Evolutionary conservation across 1,140 invertebrate species (phyloP), one percentile per base, ranked within the genome.

Genomic region (Ephestia elutella): DNA sequence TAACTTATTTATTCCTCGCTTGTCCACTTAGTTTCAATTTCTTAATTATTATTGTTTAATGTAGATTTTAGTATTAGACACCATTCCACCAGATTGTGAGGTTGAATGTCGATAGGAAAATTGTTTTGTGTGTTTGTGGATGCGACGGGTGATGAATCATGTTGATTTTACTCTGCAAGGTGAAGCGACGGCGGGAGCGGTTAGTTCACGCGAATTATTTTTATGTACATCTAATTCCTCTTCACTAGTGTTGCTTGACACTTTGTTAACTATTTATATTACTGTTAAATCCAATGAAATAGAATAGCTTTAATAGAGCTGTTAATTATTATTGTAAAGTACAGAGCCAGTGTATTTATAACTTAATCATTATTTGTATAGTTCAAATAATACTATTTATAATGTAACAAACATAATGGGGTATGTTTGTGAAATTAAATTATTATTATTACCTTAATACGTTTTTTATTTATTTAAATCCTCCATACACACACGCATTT

Each of bases 241-340:
- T 80, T 76, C 76, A 70, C 78, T 80, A 82, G 69, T 82, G 76
- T 80, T 76, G 81, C 71, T 79, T 70, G 71, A 78, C 74, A 71
- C 66, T 86, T 87, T 87, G 83, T 87, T 87, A 87, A 86, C 82
- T 87, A 87, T 86, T 87, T 87, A 80, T 87, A 87, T 79, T 69
- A 71, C 70, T 86, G 85, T 87, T 87, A 78, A 73, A 78, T 84
- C 73, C 76, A 83, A 78, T 81, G 71, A 80, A 80, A 79, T 77
- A 79, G 73, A 78, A 66, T 80, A 87, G 82, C 82, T 87, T 85
- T 87, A 86, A 86, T 82, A 77, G 71, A 86, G 76, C 81, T 78
- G 75, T 80, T 82, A 77, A 79, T 82, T 75, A 80, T 84, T 79
- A 81, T 85, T 85, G 73, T 86, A 81, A 84, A 86, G 69, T 80